These are phyloP conservation scores for Bovichtus diacanthus DNA, from an alignment of 2,797 vertebrate genomes.

Conservation along the genomic window DNA sequence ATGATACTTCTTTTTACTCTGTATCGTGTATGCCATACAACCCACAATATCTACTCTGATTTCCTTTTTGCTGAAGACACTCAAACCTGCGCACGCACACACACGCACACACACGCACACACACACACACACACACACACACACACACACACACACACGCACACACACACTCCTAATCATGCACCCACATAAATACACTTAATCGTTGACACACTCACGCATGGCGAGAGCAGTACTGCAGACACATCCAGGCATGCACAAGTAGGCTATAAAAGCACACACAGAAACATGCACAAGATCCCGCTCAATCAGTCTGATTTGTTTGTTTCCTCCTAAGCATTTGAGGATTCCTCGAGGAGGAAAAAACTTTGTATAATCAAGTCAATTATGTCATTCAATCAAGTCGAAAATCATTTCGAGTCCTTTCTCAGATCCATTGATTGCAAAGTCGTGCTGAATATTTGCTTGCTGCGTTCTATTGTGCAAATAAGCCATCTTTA, in stretches of 20 bases:
- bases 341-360: constrained; percentile 83
- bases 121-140: constrained; percentile 22
- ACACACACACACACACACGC: constrained; percentile 22
- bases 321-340: constrained; percentile 86
- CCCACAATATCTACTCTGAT: constrained; percentile 65
- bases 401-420: constrained; percentile 84
- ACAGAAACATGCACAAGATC: constrained; percentile 76
- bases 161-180: constrained; percentile 64
- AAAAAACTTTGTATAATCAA: constrained; percentile 85
- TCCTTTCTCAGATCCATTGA: constrained; percentile 81
- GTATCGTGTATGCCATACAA: constrained; percentile 56
- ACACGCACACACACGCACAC: constrained; percentile 20
- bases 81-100: constrained; percentile 9
- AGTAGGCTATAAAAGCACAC: constrained; percentile 78
- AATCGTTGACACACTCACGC: constrained; percentile 75
- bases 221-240: constrained; percentile 68
- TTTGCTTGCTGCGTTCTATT: constrained; percentile 70
- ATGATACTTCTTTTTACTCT: constrained; percentile 37
- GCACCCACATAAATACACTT: constrained; percentile 78
- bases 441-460: constrained; percentile 82
- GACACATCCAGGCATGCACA: constrained; percentile 75
- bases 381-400: constrained; percentile 90
- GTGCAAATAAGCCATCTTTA: constrained; percentile 75
- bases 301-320: constrained; percentile 89
- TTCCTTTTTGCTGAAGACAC: constrained; percentile 17